Evolutionary conservation across 2,113 vertebrate genomes (phyloP).

Genomic region (Alouatta palliata): DNA sequence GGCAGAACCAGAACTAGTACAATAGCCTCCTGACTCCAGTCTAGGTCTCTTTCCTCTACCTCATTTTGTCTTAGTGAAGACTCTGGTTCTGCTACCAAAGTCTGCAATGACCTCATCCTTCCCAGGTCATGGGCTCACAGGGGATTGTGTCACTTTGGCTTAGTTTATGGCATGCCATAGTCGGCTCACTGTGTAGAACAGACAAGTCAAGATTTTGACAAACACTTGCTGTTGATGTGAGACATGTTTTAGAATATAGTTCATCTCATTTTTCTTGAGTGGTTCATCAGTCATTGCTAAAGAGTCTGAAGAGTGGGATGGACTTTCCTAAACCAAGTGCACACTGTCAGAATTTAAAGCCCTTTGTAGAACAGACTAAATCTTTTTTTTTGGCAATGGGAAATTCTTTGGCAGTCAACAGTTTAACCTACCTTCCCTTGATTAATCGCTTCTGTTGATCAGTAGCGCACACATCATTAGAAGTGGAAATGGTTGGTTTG

Average conservation of each 20-base stretch:
- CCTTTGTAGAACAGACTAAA: neutral
- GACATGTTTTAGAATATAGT: neutral
- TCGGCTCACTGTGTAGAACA: neutral
- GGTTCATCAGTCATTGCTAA: neutral
- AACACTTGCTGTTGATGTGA: neutral
- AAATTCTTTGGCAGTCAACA: neutral
- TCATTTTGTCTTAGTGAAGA: neutral
- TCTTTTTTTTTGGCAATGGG: slow-evolving; percentile 2
- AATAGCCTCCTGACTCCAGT: neutral
- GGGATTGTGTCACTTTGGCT: neutral
- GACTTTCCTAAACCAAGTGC: neutral
- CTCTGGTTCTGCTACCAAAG: neutral
- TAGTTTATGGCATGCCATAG: neutral
- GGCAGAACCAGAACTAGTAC: neutral
- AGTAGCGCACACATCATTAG: neutral
- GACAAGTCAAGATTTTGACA: neutral
- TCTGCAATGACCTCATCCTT: neutral
- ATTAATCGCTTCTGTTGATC: neutral
- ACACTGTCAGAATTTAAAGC: slow-evolving; percentile 29
- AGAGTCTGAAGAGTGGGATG: neutral
- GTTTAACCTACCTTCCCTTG: neutral
- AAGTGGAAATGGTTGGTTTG: neutral
- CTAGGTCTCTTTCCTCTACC: neutral
- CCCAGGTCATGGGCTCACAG: neutral
- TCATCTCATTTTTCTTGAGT: slow-evolving; percentile 1